A percentile compares a stretch with the other conserved stretches of the same genome.
phyloP scores from a whole-genome alignment of 2,113 vertebrate species.

The Phalacrocorax brasilianus region DNA sequence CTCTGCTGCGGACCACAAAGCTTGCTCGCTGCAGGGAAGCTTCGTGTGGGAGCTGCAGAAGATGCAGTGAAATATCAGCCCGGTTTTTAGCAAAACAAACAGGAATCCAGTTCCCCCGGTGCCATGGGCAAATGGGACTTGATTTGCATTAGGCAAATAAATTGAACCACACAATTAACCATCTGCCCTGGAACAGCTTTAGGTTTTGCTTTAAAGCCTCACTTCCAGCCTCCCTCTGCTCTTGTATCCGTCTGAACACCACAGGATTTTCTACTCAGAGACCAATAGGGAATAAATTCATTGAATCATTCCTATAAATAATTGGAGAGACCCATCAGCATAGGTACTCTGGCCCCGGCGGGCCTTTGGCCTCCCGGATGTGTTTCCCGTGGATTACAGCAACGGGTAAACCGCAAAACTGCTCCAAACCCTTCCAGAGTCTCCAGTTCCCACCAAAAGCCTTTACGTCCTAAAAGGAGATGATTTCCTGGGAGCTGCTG shows the following conservation, averaged over 20 bases:
- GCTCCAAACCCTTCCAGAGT: neutral
- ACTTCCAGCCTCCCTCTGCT: neutral
- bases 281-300: neutral
- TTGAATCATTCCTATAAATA: neutral
- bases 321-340: neutral
- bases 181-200: conserved; percentile 20
- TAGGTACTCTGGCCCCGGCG: neutral
- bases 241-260: neutral
- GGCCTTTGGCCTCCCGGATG: neutral
- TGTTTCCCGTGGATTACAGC: neutral
- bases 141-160: conserved; percentile 60
- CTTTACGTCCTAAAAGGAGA: neutral
- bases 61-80: neutral
- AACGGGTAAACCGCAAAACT: neutral
- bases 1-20: neutral
- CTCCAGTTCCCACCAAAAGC: neutral
- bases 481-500: neutral
- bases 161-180: conserved; percentile 14
- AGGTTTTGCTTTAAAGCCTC: conserved; percentile 1
- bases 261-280: neutral
- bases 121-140: neutral
- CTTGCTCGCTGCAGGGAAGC: neutral
- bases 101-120: neutral
- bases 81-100: conserved; percentile 1
- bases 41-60: neutral